Conservation (phyloP, 2,797 vertebrate genomes). For the Tinamus major region DNA sequence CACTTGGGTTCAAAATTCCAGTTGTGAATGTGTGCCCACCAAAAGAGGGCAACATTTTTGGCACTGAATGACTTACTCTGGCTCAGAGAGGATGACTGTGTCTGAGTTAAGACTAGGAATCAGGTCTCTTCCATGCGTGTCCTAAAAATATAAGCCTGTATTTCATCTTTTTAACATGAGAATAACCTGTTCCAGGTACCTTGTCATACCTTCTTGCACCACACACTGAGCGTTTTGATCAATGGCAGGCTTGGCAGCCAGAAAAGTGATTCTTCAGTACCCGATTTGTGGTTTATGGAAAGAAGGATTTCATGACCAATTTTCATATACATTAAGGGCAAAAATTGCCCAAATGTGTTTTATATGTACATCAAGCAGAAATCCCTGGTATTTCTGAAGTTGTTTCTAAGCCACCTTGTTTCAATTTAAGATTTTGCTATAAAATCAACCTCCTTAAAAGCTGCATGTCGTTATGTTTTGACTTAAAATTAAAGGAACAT, state of each 20-base stretch:
- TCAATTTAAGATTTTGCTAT: slow-evolving; percentile 69
- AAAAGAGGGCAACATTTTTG: neutral
- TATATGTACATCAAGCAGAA: slow-evolving; percentile 40
- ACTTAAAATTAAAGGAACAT: slow-evolving; percentile 79
- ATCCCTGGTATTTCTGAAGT: slow-evolving; percentile 62
- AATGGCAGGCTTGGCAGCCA: neutral
- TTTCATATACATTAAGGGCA: slow-evolving; percentile 57
- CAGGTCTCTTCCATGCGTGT: neutral
- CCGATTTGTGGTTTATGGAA: slow-evolving; percentile 60
- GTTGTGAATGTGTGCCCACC: neutral
- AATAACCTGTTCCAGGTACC: neutral
- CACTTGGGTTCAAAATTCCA: neutral
- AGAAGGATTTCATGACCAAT: slow-evolving; percentile 63
- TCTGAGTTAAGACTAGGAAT: neutral
- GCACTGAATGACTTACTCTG: neutral
- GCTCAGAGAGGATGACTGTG: neutral
- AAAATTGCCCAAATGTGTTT: slow-evolving; percentile 20
- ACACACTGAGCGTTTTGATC: neutral
- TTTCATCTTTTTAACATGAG: neutral
- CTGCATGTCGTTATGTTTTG: slow-evolving; percentile 73
- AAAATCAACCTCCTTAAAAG: slow-evolving; percentile 77
- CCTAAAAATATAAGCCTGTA: neutral
- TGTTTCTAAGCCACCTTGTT: slow-evolving; percentile 60
- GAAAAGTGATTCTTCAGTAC: neutral
- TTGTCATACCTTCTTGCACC: rapidly evolving